Conservation (phyloP, 2,888 invertebrate species). For the Euzophera pinguis region DNA sequence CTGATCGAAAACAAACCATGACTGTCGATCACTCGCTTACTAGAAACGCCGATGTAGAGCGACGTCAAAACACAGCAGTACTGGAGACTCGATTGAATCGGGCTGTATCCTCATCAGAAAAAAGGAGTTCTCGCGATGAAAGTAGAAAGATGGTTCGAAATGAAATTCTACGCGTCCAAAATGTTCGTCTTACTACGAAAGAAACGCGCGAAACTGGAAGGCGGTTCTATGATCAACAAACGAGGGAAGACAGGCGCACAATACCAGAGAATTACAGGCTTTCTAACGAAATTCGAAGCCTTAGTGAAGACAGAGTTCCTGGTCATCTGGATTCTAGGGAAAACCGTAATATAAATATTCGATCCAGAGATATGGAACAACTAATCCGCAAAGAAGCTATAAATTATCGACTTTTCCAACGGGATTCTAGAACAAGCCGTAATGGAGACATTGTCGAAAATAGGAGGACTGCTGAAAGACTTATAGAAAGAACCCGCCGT, state of each 20-base stretch:
- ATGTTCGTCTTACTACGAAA: neutral
- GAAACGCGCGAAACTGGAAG: neutral
- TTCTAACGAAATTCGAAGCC: neutral
- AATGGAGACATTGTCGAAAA: neutral
- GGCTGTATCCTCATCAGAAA: neutral
- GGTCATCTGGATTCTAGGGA: neutral
- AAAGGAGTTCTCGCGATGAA: constrained; percentile 1
- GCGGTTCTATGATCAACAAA: neutral
- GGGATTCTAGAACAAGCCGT: no score
- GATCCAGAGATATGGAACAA: neutral
- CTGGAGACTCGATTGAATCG: neutral
- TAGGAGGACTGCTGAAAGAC: neutral
- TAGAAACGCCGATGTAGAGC: neutral
- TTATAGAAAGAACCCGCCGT: neutral
- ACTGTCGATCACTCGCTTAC: neutral
- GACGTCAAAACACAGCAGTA: neutral
- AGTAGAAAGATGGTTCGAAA: neutral
- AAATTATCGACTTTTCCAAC: neutral
- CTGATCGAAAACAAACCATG: neutral
- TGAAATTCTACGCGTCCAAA: neutral
- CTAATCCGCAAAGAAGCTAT: neutral
- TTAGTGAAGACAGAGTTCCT: neutral
- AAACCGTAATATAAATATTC: neutral
- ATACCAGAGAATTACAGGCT: neutral
- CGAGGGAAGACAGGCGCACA: neutral